A percentile compares a stretch with the other conserved stretches of the same genome.
Evolutionary conservation across 2,888 invertebrate genomes (phyloP).

Genomic region (Maniola hyperantus): DNA sequence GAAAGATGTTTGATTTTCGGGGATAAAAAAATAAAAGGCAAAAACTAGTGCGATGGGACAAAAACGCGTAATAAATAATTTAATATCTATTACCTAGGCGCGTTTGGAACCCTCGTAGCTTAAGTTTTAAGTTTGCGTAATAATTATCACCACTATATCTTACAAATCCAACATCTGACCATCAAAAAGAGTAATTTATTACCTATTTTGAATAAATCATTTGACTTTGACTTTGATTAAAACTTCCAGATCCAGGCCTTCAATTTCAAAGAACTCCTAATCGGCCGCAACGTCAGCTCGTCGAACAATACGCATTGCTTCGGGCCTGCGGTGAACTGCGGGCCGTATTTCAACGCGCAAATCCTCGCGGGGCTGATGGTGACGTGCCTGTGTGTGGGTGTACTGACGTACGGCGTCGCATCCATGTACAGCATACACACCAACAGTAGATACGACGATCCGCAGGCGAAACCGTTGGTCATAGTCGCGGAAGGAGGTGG

Average conservation of each 20-base stretch:
- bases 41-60: no score
- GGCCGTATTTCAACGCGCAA: constrained; percentile 52
- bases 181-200: no score
- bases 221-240: no score
- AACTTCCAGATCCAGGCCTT: constrained; percentile 47
- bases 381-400: constrained; percentile 41
- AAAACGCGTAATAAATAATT: no score
- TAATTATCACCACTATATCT: no score
- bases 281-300: not conserved
- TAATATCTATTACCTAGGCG: no score
- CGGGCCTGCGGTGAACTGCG: constrained; percentile 52
- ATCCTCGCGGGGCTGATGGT: constrained; percentile 53
- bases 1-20: no score
- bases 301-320: constrained; percentile 40
- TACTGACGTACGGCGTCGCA: constrained; percentile 48
- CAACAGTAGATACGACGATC: constrained; percentile 58
- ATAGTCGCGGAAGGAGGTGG: constrained; percentile 30
- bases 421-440: constrained; percentile 45
- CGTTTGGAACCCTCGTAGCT: no score
- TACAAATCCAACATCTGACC: no score
- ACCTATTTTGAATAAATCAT: no score
- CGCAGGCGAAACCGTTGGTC: constrained; percentile 47
- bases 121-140: no score
- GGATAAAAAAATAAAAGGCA: no score
- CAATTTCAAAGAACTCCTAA: not conserved